These are phyloP conservation scores for Pitangus sulphuratus DNA, from an alignment of 2,797 vertebrate species.

Conservation along the genomic window DNA sequence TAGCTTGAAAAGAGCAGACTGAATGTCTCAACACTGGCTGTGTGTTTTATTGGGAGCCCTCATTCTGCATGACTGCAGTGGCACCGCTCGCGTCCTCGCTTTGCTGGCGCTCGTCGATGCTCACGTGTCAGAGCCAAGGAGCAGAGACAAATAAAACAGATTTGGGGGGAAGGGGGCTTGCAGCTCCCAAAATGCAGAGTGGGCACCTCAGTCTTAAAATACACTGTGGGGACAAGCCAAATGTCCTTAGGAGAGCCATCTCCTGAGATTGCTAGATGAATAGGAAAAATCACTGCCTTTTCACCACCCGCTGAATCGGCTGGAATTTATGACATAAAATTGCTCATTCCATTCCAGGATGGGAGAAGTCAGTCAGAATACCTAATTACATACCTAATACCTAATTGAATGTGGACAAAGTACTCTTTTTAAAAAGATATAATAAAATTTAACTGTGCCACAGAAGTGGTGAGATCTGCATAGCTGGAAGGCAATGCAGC, in stretches of 20 bases:
- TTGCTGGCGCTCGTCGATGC: neutral
- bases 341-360: neutral
- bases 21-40: neutral
- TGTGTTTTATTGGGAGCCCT: neutral
- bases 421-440: neutral
- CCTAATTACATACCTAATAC: neutral
- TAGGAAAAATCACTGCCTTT: constrained; percentile 3
- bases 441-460: neutral
- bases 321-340: constrained; percentile 1
- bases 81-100: neutral
- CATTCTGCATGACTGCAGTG: neutral
- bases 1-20: constrained; percentile 60
- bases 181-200: neutral
- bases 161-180: neutral
- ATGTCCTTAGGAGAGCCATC: neutral
- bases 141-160: neutral
- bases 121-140: neutral
- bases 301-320: neutral
- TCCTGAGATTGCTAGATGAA: neutral
- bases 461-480: neutral
- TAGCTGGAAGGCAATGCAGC: neutral
- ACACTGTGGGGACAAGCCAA: neutral
- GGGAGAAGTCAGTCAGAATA: constrained; percentile 9
- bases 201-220: neutral
- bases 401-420: neutral